A percentile compares a stretch with the other conserved stretches of the same genome.
Conservation (phyloP, 1,140 invertebrate genomes). For the Caenorhabditis remanei region DNA sequence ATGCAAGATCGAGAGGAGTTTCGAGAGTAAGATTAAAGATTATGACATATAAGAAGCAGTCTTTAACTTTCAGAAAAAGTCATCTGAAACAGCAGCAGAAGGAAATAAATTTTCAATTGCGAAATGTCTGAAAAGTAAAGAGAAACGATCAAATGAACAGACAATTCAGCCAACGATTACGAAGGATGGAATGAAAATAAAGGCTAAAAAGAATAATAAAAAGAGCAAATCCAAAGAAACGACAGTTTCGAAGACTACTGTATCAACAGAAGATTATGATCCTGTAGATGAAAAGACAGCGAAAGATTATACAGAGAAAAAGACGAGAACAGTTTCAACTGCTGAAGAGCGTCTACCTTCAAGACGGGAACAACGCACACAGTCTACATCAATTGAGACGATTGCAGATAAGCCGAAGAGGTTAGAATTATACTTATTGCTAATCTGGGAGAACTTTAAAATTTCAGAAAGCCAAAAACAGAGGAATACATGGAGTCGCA, state of each 20-base stretch:
- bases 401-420: background rate
- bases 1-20: constrained; percentile 4
- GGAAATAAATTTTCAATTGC: background rate
- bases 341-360: background rate
- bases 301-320: background rate
- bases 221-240: background rate
- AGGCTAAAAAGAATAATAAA: background rate
- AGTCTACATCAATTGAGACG: background rate
- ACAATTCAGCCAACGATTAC: background rate
- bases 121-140: background rate
- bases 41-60: background rate
- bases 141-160: background rate
- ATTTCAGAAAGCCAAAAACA: constrained; percentile 1
- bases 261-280: background rate
- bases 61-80: background rate
- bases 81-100: background rate
- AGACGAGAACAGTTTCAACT: background rate
- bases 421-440: background rate
- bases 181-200: background rate
- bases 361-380: background rate
- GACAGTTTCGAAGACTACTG: background rate
- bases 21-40: background rate
- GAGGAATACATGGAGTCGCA: constrained; percentile 1
- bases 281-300: background rate
- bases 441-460: background rate